phyloP scores from a whole-genome alignment of 2,113 vertebrate genomes.

The Pogonocichla stellata region DNA sequence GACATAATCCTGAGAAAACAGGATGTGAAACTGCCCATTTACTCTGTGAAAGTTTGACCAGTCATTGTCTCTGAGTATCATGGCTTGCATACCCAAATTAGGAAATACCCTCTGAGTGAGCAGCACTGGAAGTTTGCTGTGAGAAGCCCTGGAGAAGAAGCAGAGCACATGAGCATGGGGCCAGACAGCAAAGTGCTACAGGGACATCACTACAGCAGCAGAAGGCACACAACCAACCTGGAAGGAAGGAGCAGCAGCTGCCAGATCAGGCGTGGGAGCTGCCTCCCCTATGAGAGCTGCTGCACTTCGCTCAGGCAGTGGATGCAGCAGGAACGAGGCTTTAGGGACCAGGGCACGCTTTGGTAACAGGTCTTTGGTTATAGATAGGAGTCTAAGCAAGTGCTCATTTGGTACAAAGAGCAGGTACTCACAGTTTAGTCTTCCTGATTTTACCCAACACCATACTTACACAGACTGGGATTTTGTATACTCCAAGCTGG shows the following conservation, averaged over 20 bases:
- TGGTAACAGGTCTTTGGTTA: neutral
- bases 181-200: neutral
- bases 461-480: neutral
- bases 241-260: neutral
- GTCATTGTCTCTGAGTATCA: fast-evolving
- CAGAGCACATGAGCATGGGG: fast-evolving
- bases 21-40: neutral
- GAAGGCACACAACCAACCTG: neutral
- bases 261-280: neutral
- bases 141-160: neutral
- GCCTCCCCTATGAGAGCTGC: neutral
- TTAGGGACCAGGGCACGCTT: neutral
- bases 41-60: neutral
- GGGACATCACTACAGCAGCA: neutral
- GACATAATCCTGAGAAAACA: neutral
- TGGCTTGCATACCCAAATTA: neutral
- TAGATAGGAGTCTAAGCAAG: neutral
- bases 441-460: neutral
- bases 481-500: neutral
- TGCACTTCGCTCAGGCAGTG: fast-evolving
- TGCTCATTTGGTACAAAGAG: neutral
- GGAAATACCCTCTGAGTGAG: neutral
- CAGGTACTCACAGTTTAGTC: neutral
- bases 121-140: neutral
- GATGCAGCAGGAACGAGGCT: neutral